Percentiles rank a stretch among this genome's conserved stretches.
These are phyloP conservation scores for Drosophila crucigera DNA, from an alignment of 2,888 invertebrate species.

Conservation along the genomic window DNA sequence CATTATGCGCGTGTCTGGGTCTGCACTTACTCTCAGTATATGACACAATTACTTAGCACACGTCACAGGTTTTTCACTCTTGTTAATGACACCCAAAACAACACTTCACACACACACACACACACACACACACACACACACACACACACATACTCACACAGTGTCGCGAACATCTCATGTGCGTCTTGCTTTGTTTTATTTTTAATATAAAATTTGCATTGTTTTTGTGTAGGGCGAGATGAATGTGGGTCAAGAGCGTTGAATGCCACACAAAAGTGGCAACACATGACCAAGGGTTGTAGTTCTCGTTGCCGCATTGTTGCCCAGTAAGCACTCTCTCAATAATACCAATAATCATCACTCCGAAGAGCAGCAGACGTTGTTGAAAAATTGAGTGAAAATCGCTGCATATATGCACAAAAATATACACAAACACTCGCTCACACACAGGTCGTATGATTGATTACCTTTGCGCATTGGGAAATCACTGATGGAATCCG, in stretches of 20 bases:
- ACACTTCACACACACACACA: slow-evolving; percentile 18
- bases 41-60: slow-evolving; percentile 78
- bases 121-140: slow-evolving; percentile 2
- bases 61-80: slow-evolving; percentile 74
- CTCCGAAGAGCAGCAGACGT: slow-evolving; percentile 14
- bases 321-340: slow-evolving; percentile 37
- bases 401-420: slow-evolving; percentile 9
- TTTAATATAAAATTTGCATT: slow-evolving; percentile 76
- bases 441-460: slow-evolving; percentile 48
- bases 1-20: slow-evolving; percentile 61
- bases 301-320: slow-evolving; percentile 12
- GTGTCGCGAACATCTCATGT: slow-evolving; percentile 22
- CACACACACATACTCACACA: background rate
- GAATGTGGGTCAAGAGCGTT: slow-evolving; percentile 76
- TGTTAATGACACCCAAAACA: slow-evolving; percentile 63
- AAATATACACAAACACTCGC: background rate
- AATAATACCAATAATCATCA: slow-evolving; percentile 57
- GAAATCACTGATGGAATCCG: slow-evolving; percentile 37
- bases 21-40: slow-evolving; percentile 40
- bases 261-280: slow-evolving; percentile 46
- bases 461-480: slow-evolving; percentile 50
- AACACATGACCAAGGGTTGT: slow-evolving; percentile 50
- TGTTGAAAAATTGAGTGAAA: slow-evolving; percentile 20
- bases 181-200: slow-evolving; percentile 60
- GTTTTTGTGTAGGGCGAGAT: slow-evolving; percentile 36